These are phyloP conservation scores for Urechis unicinctus DNA, from an alignment of 2,888 invertebrate species.

Conservation along the genomic window DNA sequence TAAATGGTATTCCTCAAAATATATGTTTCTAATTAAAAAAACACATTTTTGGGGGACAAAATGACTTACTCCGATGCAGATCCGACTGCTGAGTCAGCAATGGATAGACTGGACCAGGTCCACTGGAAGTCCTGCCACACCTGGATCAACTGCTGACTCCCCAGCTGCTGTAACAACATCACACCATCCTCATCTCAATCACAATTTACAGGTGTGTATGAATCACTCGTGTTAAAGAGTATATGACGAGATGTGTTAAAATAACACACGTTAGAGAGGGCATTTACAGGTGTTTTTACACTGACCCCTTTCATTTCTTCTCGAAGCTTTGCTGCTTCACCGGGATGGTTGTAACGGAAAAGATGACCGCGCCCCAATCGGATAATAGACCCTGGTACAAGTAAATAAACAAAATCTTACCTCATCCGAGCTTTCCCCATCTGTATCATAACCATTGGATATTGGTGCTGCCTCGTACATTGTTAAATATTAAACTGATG, in stretches of 20 bases:
- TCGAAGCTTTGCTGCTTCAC: constrained; percentile 19
- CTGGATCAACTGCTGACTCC: constrained; percentile 6
- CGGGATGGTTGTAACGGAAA: constrained; percentile 25
- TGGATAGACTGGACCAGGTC: constrained; percentile 18
- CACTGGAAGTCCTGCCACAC: constrained; percentile 19
- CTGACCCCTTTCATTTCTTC: constrained; percentile 16
- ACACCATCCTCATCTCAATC: neutral
- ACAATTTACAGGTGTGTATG: no score
- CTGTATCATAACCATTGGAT: no score
- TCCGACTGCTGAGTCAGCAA: constrained; percentile 22
- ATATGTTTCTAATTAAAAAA: no score
- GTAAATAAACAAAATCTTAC: neutral
- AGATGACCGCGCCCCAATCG: constrained; percentile 20
- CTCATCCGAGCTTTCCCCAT: no score
- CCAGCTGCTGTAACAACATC: no score
- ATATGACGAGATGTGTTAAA: no score
- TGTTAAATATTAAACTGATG: no score
- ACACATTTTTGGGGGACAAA: no score
- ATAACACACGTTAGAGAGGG: neutral
- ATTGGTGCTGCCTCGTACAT: no score
- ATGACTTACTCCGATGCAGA: constrained; percentile 19
- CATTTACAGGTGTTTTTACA: neutral
- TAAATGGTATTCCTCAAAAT: no score
- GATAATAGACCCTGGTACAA: constrained; percentile 17
- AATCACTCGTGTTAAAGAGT: no score